phyloP scores from a whole-genome alignment of 1,140 invertebrate species.

The Meloidogyne hapla region DNA sequence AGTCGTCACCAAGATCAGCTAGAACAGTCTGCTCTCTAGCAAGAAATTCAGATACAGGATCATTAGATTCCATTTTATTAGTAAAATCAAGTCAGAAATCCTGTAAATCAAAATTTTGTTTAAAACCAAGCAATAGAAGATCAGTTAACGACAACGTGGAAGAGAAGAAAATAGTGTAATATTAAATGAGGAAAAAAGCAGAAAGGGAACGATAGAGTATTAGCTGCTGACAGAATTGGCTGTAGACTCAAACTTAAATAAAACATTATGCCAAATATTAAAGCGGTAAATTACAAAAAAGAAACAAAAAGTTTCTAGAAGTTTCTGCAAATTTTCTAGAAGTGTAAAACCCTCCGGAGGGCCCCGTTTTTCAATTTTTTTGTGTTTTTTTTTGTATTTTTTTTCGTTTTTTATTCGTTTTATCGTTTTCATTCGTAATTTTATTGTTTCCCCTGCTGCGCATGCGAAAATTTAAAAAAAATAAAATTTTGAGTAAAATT shows the following conservation, averaged over 20 bases:
- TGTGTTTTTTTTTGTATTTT: not conserved
- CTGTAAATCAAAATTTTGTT: not conserved
- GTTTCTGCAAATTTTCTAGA: not conserved
- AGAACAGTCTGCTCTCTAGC: conserved; percentile 50
- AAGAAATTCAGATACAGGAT: conserved; percentile 55
- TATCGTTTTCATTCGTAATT: too few species aligned
- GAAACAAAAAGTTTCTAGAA: not conserved
- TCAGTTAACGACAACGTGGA: too few species aligned
- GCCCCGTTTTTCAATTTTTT: not conserved
- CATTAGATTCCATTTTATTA: conserved; percentile 17
- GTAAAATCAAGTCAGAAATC: not conserved
- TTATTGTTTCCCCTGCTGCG: not conserved
- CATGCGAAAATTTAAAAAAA: not conserved
- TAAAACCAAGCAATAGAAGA: not conserved
- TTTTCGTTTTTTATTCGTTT: not conserved
- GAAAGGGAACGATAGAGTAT: too few species aligned
- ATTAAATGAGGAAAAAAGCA: too few species aligned
- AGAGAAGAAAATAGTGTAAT: too few species aligned
- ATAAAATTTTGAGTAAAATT: not conserved
- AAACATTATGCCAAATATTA: not conserved
- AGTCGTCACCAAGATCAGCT: conserved; percentile 44
- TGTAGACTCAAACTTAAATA: not conserved
- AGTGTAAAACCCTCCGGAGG: not conserved
- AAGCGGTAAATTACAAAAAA: not conserved
- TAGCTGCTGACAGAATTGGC: too few species aligned